Base-by-base conservation (phyloP, 2,113 vertebrate genomes). In the Pavo muticus region DNA sequence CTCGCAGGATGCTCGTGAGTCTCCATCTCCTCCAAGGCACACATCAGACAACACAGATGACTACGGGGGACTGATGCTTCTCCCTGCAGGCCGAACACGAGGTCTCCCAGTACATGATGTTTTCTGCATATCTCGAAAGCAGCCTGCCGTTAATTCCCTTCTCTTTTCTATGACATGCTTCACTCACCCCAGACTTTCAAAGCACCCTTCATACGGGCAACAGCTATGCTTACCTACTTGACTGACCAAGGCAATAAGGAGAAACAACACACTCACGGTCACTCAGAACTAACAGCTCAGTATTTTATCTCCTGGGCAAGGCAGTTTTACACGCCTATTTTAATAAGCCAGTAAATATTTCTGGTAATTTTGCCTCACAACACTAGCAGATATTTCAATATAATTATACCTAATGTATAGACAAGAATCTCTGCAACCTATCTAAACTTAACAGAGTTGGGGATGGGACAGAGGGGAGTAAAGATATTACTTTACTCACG, bases 171-270 rank as follows among this genome's bases (percentile, higher is more conserved):
- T 24, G 80, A 44, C 5, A 24, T 0, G 2, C 1, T 9, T 39
- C 0, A 0, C 32, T 39, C 0, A 0, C 32, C 44, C 21, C 25
- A 48, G 84, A 69, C 14, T 59, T 61, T 56, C 4, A 23, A 88
- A 79, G 21, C 24, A 75, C 32, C 21, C 75, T 85, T 42, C 72
- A 9, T 5, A 63, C 2, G 5, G 44, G n/a, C 3, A 72, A 37
- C 32, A 76, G 52, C 32, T 25, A 12, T 8, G 39, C 56, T 88
- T 48, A 75, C 75, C 44, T 23, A 24, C 54, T 37, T 29, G 40
- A 63, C 52, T 10, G 47, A 71, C 15, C 8, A 29, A 45, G 71
- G 70, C 61, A 76, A 11, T 2, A 3, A 69, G 45, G 18, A 84
- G 4, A 18, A 54, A 69, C 12, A 65, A n/a, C 11, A 54, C 0